These are phyloP conservation scores for Aspidiotus destructor DNA, from an alignment of 2,888 invertebrate species.

Conservation along the genomic window DNA sequence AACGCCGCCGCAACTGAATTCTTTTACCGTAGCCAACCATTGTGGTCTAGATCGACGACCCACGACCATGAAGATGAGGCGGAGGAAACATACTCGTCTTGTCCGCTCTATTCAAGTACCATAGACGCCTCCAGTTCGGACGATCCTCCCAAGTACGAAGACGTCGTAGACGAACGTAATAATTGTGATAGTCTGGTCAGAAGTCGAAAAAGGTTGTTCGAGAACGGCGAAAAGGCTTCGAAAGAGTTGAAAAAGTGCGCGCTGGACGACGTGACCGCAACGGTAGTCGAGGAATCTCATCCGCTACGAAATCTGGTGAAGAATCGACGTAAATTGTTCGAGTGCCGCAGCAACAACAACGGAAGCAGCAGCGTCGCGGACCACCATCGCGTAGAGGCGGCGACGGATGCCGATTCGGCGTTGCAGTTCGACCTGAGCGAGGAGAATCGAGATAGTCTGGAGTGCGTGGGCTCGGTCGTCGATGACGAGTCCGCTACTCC, in stretches of 20 bases:
- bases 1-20: conserved; percentile 8
- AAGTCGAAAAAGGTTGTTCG: conserved; percentile 36
- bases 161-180: conserved; percentile 35
- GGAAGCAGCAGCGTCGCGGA: conserved; percentile 36
- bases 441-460: conserved; percentile 28
- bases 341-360: conserved; percentile 19
- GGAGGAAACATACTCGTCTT: not conserved
- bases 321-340: conserved; percentile 33
- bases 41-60: conserved; percentile 13
- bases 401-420: conserved; percentile 37
- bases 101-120: conserved; percentile 32
- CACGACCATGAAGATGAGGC: not conserved
- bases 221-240: conserved; percentile 21
- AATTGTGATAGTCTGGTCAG: conserved; percentile 36
- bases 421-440: conserved; percentile 26
- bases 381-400: conserved; percentile 9
- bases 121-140: not conserved
- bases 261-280: not conserved
- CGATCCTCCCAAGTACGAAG: conserved; percentile 35
- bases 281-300: not conserved
- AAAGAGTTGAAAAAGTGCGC: conserved; percentile 35
- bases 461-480: conserved; percentile 30
- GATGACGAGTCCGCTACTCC: conserved; percentile 39
- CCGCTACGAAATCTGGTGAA: conserved; percentile 35
- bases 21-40: conserved; percentile 7